Evolutionary conservation across 2,888 invertebrate species (phyloP), one percentile per base, ranked within the genome.

Genomic region (Xestia sexstrigata): DNA sequence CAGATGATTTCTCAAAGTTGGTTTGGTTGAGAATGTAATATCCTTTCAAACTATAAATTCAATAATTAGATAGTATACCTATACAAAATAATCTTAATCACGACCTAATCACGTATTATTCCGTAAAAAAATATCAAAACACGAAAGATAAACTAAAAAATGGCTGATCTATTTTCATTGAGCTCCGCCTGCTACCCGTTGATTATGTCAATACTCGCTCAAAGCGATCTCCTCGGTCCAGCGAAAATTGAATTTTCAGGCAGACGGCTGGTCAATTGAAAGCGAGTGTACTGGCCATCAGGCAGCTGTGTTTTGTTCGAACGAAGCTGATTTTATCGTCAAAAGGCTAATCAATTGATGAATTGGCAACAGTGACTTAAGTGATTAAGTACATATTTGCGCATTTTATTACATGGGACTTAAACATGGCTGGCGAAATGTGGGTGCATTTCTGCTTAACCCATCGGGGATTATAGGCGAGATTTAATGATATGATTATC

Each of bases 141-240:
- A 45, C 30, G 30, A 58, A 6, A 30, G 30, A 74, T 39, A 45
- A 35, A 17, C 52, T 3, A 26, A 62, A 52, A 60, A 67, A 70
- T 26, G 52, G 15, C 26, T 11, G 30, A 49, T 30, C 17, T 65
- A 39, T 70, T 67, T 83, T 30, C 49, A 6, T 30, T 45, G 13
- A 49, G 26, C 15, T 35, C 23, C 47, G 70, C 69, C 74, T 70
- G 69, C 15, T 9, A 79, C 49, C 47, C 30, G 42, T 72, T 81
- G 60, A 75, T 85, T 74, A 70, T 52, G 79, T 85, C 83, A 84
- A 84, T 82, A 75, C 55, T 55, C 67, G 17, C 35, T 73, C 74
- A 70, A 82, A 82, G 72, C 79, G 84, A 70, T 83, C 87, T 81
- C 84, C 83, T 79, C 81, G 81, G 76, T 52, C 42, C 74, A 47